phyloP scores from a whole-genome alignment of 2,113 vertebrate genomes.

The Lagopus leucura region DNA sequence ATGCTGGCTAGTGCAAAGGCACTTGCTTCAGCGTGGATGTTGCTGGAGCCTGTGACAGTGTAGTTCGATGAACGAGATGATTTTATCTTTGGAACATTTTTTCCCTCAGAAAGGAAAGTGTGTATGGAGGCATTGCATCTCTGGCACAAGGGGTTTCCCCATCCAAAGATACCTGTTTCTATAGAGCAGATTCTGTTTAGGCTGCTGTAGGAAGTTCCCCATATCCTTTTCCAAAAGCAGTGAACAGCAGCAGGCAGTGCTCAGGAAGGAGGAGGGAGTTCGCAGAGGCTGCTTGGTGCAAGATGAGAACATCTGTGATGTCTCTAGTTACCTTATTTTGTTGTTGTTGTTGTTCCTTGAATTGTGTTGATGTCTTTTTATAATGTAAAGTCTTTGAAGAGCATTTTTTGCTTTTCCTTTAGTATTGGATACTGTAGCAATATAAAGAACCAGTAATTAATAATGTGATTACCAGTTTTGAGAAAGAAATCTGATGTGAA shows the following conservation, averaged over 20 bases:
- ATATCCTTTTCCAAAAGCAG: not conserved
- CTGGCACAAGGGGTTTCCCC: not conserved
- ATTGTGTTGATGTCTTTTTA: not conserved
- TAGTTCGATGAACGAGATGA: not conserved
- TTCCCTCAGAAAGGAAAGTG: not conserved
- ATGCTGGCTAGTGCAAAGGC: not conserved
- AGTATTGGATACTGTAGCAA: too few species aligned
- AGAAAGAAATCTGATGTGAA: conserved; percentile 30
- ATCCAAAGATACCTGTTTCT: not conserved
- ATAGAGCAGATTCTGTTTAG: not conserved
- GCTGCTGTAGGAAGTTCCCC: not conserved
- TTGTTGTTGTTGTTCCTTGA: not conserved
- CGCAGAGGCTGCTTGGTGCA: not conserved
- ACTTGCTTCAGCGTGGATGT: not conserved
- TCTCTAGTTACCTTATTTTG: not conserved
- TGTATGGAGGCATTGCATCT: not conserved
- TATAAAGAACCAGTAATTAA: conserved; percentile 11
- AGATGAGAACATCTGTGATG: not conserved
- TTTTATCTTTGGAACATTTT: not conserved
- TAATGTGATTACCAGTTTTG: conserved; percentile 30
- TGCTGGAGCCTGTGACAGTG: not conserved
- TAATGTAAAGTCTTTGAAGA: not conserved
- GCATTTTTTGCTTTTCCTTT: not conserved
- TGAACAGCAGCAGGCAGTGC: not conserved
- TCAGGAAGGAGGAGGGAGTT: not conserved